Percentiles rank a stretch among this genome's conserved stretches.
Evolutionary conservation across 2,888 invertebrate genomes (phyloP).

Genomic region (Alentia gelatinosa): DNA sequence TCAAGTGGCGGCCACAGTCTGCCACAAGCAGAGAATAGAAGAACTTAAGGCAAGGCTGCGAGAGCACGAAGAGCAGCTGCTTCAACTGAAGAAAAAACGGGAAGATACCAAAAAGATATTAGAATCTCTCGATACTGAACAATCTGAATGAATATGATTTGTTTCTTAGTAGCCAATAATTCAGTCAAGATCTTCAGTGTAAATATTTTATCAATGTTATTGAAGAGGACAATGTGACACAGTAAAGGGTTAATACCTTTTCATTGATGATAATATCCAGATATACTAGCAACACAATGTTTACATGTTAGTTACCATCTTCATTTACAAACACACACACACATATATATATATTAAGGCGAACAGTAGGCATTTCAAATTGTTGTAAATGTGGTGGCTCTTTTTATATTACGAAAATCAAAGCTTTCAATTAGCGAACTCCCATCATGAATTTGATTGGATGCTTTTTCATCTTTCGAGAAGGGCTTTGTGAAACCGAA

Average conservation of each 20-base stretch:
- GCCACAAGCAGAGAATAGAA: slow-evolving; percentile 21
- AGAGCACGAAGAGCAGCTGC: slow-evolving; percentile 29
- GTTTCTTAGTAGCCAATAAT: neutral
- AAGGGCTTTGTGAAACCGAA: neutral
- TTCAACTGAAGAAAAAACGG: neutral
- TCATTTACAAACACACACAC: neutral
- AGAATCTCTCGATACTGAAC: slow-evolving; percentile 25
- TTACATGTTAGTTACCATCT: neutral
- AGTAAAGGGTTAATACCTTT: neutral
- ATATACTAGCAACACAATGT: neutral
- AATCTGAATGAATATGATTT: neutral
- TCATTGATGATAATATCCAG: neutral
- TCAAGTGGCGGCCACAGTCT: neutral
- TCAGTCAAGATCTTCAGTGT: neutral
- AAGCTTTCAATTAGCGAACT: neutral
- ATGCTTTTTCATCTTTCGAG: neutral
- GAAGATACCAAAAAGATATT: slow-evolving; percentile 36
- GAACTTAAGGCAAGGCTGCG: slow-evolving; percentile 29
- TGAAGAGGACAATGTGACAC: too few species aligned
- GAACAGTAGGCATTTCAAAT: neutral
- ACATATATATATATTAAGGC: neutral
- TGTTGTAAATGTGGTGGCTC: neutral
- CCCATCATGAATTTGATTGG: too few species aligned
- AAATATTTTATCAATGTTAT: neutral
- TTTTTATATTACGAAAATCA: neutral